Conservation (phyloP, 64 coral and sea anemone species). For the Montipora sp. region DNA sequence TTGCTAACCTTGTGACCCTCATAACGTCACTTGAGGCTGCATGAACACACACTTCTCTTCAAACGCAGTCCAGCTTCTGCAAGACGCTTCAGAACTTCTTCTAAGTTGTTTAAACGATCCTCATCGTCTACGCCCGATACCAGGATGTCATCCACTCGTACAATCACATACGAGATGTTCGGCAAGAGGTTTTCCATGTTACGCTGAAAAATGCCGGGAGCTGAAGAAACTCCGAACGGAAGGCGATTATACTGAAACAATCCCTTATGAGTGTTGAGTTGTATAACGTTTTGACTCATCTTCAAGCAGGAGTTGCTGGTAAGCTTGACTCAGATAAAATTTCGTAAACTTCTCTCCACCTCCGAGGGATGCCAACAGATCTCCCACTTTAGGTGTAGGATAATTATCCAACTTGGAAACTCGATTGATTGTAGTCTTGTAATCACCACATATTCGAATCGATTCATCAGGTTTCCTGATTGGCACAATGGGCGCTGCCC, state of each 20-base stretch:
- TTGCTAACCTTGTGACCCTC: too few relatives aligned
- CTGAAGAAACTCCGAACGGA: neutral
- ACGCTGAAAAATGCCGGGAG: constrained; percentile 45
- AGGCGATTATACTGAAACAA: constrained; percentile 27
- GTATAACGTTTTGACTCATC: neutral
- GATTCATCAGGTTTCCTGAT: too few relatives aligned
- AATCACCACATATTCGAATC: too few relatives aligned
- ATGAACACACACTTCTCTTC: constrained; percentile 17
- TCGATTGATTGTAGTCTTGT: too few relatives aligned
- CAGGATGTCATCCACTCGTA: constrained; percentile 20
- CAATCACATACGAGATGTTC: neutral
- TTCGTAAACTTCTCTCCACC: neutral
- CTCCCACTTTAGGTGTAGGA: too few relatives aligned
- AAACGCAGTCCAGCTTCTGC: neutral
- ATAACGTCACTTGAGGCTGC: neutral
- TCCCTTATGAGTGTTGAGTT: constrained; percentile 10
- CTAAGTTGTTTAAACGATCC: neutral
- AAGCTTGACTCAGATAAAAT: neutral
- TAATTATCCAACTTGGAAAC: too few relatives aligned
- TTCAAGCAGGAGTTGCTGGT: constrained; percentile 22
- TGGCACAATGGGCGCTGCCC: too few relatives aligned
- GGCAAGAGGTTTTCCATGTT: constrained; percentile 40
- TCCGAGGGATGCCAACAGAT: too few relatives aligned
- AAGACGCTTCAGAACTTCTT: neutral
- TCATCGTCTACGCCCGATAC: neutral